A percentile compares a stretch with the other conserved stretches of the same genome.
These are phyloP conservation scores for Pipistrellus kuhlii DNA, from an alignment of 2,797 vertebrate genomes.

Conservation along the genomic window DNA sequence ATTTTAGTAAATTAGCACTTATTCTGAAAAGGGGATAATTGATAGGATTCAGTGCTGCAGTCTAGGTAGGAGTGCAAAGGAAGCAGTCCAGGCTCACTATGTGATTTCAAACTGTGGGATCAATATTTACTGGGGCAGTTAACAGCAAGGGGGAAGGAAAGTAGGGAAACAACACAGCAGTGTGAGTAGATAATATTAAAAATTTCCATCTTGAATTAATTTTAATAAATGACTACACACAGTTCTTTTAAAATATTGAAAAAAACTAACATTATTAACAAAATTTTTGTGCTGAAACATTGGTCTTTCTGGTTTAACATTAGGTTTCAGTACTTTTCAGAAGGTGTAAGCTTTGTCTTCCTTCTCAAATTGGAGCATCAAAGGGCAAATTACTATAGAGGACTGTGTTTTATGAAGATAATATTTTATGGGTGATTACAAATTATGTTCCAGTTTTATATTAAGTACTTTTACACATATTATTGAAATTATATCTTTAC, in stretches of 20 bases:
- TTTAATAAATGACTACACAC: background rate
- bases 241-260: slow-evolving; percentile 2
- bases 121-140: background rate
- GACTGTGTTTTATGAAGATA: slow-evolving; percentile 18
- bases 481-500: slow-evolving; percentile 31
- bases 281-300: background rate
- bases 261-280: background rate
- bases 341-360: background rate
- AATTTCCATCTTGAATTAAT: background rate
- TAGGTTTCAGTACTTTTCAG: background rate
- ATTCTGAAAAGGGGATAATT: background rate
- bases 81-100: background rate
- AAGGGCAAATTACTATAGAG: background rate
- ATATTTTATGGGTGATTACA: background rate
- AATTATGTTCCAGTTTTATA: slow-evolving; percentile 11
- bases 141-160: background rate
- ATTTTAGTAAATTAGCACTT: background rate
- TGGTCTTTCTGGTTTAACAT: background rate
- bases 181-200: background rate
- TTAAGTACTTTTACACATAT: slow-evolving; percentile 15
- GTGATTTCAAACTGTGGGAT: background rate
- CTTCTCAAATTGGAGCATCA: slow-evolving; percentile 7
- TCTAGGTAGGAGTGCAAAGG: background rate
- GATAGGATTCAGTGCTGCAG: background rate
- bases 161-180: background rate